A percentile compares a stretch with the other conserved stretches of the same genome.
Conservation (phyloP, 2,888 invertebrate genomes). For the Crocallis elinguaria region DNA sequence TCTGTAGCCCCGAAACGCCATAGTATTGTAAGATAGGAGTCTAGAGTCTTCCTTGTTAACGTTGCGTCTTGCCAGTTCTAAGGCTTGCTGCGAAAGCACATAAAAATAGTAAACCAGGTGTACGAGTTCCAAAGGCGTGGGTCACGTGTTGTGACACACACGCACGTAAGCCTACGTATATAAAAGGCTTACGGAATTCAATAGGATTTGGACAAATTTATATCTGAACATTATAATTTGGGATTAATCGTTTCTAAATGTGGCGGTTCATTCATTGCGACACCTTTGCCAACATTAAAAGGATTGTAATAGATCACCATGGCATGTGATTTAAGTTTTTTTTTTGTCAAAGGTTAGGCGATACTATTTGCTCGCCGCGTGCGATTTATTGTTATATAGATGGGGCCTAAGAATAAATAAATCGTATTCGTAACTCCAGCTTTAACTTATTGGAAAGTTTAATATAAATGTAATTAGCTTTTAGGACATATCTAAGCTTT, state of each 20-base stretch:
- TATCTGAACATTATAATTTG: constrained; percentile 58
- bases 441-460: constrained; percentile 65
- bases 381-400: constrained; percentile 38
- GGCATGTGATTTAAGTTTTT: constrained; percentile 29
- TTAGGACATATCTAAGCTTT: constrained; percentile 54
- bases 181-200: constrained; percentile 55
- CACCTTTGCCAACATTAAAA: constrained; percentile 62
- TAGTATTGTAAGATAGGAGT: constrained; percentile 62
- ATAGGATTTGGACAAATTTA: constrained; percentile 62
- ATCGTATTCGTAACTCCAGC: constrained; percentile 52
- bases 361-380: constrained; percentile 15
- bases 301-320: constrained; percentile 48
- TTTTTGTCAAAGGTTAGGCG: constrained; percentile 4
- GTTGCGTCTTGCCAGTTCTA: constrained; percentile 45
- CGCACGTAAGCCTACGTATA: constrained; percentile 47
- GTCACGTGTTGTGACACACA: constrained; percentile 61
- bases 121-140: constrained; percentile 37
- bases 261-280: constrained; percentile 53
- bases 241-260: constrained; percentile 65
- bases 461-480: constrained; percentile 48
- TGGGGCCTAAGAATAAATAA: constrained; percentile 47
- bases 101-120: constrained; percentile 56
- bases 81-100: constrained; percentile 42
- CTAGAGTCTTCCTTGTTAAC: constrained; percentile 49
- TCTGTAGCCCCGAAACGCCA: constrained; percentile 69